These are phyloP conservation scores for Lamellibrachia columna DNA, from an alignment of 2,888 invertebrate species.

Conservation along the genomic window DNA sequence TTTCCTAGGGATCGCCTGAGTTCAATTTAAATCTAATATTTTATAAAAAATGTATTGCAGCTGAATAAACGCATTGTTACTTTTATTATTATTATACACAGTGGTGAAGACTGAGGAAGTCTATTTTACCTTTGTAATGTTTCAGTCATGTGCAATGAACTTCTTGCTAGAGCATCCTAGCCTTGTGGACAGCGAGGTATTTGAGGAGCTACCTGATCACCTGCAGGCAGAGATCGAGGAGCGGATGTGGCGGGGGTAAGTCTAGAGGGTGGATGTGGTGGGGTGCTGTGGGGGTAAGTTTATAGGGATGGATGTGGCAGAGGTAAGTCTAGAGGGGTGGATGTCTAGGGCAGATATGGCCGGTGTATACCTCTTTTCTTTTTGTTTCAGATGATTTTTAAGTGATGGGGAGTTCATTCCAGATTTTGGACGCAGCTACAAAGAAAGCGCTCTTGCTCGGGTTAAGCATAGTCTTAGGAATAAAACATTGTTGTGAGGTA, in stretches of 20 bases:
- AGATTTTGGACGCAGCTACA: no score
- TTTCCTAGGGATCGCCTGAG: no score
- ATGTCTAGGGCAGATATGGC: conserved; percentile 56
- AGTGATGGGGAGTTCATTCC: no score
- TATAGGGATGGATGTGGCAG: conserved; percentile 57
- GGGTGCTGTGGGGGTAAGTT: no score
- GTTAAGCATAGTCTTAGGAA: no score
- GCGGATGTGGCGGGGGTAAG: conserved; percentile 23
- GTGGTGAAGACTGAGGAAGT: not conserved
- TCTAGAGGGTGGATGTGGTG: no score
- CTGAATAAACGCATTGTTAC: not conserved
- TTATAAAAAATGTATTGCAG: no score
- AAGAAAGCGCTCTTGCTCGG: no score
- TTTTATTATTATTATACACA: not conserved
- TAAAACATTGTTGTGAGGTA: no score
- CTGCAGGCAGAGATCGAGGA: conserved; percentile 72
- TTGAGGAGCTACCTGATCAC: conserved; percentile 71
- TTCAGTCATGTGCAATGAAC: conserved; percentile 69
- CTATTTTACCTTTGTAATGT: conserved; percentile 34
- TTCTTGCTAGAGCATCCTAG: conserved; percentile 71
- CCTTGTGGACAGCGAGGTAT: conserved; percentile 70
- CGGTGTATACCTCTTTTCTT: not conserved
- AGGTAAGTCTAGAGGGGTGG: not conserved
- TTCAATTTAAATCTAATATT: no score
- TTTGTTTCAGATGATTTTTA: no score